phyloP scores from a whole-genome alignment of 1,140 invertebrate genomes.

The Antheraea pernyi region DNA sequence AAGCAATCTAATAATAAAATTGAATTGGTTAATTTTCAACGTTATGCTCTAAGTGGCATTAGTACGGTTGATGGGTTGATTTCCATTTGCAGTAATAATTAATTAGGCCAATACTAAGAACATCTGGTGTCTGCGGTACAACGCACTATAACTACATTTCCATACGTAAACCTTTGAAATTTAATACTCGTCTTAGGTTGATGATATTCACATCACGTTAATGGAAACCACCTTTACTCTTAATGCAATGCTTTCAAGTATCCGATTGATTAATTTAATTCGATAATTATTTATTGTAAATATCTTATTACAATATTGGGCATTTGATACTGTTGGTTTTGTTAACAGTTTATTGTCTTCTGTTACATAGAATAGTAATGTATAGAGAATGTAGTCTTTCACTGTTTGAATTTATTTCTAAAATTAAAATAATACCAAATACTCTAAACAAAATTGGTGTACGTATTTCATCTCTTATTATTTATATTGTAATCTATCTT shows the following conservation, averaged over 20 bases:
- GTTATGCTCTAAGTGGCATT: background rate
- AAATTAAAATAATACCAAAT: too few relatives aligned
- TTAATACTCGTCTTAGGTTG: slow-evolving; percentile 2
- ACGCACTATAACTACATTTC: slow-evolving; percentile 4
- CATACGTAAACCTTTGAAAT: background rate
- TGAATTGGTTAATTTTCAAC: too few relatives aligned
- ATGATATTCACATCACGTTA: background rate
- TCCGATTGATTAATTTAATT: background rate
- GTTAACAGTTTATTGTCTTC: too few relatives aligned
- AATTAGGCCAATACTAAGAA: slow-evolving; percentile 27
- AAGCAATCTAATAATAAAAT: too few relatives aligned
- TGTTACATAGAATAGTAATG: too few relatives aligned
- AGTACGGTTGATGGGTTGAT: slow-evolving; percentile 15
- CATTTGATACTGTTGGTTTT: too few relatives aligned
- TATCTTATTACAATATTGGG: background rate
- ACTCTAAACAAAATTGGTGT: too few relatives aligned
- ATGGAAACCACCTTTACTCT: background rate
- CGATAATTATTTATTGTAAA: background rate
- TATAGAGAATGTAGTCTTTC: too few relatives aligned
- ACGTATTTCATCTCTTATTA: too few relatives aligned
- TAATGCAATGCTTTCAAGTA: background rate
- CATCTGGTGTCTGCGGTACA: slow-evolving; percentile 24
- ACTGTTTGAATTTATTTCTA: too few relatives aligned
- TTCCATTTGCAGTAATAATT: slow-evolving; percentile 24
- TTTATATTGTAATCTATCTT: too few relatives aligned